Evolutionary conservation across 2,888 invertebrate species (phyloP), one percentile per base, ranked within the genome.

Genomic region (Meta bourneti): DNA sequence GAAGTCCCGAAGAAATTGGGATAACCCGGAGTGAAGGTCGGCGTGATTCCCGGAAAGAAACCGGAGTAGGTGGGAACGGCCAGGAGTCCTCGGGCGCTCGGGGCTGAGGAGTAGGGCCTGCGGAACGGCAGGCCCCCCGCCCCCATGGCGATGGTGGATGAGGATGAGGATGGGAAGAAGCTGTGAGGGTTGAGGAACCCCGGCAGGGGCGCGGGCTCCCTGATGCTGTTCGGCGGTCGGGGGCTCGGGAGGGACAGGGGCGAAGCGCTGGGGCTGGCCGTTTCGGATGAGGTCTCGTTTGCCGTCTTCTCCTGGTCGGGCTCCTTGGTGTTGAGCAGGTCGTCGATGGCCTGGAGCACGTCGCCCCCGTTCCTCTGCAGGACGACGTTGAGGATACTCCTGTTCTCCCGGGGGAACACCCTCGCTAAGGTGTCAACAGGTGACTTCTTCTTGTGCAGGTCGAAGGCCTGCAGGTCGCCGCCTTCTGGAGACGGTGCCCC

Each of bases 311-410:
- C 93, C 0, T 74, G 34, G 16, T 90, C 90, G 0, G 90, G 90
- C 34, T 91, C 91, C n/a, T 85, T 91, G n/a, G 87, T 89, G 52
- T 88, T 91, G 16, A 95, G 94, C 96, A 99, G 97, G 94, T 97
- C 96, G 94, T 99, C 98, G 96, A 99, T 98, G 0, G 98, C 98
- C 94, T 98, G 97, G 0, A 98, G 96, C 0, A 98, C 97, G 94
- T 99, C 98, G 0, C 98, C 98, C 95, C 97, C 97, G 95, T 97
- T 97, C 92, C 97, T 96, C 93, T 97, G 97, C 34, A 99, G 95
- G 77, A 98, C 96, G 6, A 97, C 96, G 95, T 98, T 98, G 1
- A 99, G 97, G 94, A 98, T 98, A 81, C 96, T 97, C 80, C 98
- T 96, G 94, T 98, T 96, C 94, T 98, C 96, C 94, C 97, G 97